A percentile compares a stretch with the other conserved stretches of the same genome.
phyloP scores from a whole-genome alignment of 2,888 invertebrate genomes.

The Troilus luridus region DNA sequence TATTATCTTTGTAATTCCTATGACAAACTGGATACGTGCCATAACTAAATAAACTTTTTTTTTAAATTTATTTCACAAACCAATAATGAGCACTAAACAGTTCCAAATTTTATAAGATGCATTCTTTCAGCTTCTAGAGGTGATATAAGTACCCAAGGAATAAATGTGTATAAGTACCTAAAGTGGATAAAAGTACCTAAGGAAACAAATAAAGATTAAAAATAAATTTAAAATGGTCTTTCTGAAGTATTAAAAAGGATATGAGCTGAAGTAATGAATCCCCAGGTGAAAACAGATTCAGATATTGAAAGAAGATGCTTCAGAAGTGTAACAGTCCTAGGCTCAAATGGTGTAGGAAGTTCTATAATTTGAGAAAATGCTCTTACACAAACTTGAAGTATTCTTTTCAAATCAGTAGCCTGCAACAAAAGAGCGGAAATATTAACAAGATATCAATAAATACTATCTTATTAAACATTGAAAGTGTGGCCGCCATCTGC shows the following conservation, averaged over 20 bases:
- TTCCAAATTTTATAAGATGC: no score
- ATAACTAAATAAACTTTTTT: no score
- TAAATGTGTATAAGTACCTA: no score
- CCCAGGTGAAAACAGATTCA: conserved; percentile 86
- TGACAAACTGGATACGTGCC: no score
- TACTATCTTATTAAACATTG: not conserved
- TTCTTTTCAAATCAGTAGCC: conserved; percentile 81
- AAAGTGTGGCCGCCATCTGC: no score
- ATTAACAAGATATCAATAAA: conserved; percentile 45
- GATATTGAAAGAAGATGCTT: conserved; percentile 82
- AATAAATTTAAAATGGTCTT: not conserved
- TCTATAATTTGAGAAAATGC: conserved; percentile 75
- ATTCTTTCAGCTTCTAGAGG: no score
- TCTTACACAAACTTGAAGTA: conserved; percentile 81
- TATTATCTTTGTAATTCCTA: no score
- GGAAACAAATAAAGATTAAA: not conserved
- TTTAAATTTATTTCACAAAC: no score
- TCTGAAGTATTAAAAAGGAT: conserved; percentile 18
- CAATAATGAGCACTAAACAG: no score
- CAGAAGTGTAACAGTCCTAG: conserved; percentile 75
- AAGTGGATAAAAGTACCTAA: not conserved
- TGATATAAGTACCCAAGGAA: no score
- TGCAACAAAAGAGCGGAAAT: conserved; percentile 66
- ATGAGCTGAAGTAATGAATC: conserved; percentile 76
- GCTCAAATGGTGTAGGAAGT: conserved; percentile 70